A percentile compares a stretch with the other conserved stretches of the same genome.
Evolutionary conservation across 2,113 vertebrate genomes (phyloP).

Genomic region (Narcine bancroftii): DNA sequence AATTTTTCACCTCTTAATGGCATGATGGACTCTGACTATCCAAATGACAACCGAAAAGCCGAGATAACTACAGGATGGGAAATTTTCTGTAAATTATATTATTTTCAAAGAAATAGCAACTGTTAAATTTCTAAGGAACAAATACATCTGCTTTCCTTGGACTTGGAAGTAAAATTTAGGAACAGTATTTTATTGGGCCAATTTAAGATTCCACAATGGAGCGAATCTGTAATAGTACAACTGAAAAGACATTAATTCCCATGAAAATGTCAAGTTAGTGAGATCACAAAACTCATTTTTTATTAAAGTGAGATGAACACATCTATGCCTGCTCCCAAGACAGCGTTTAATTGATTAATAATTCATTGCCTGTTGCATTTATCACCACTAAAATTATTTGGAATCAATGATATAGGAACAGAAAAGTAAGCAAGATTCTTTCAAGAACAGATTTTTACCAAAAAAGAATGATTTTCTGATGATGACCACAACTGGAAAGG

Average conservation of each 20-base stretch:
- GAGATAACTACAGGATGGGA: not conserved
- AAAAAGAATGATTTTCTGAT: not conserved
- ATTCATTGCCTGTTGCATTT: not conserved
- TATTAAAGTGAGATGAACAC: not conserved
- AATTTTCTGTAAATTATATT: not conserved
- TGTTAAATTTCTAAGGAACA: not conserved
- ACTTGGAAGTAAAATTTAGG: conserved; percentile 5
- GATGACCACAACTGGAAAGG: not conserved
- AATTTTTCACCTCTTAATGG: conserved; percentile 22
- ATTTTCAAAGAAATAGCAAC: conserved; percentile 8
- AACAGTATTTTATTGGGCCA: not conserved
- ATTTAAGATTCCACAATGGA: not conserved
- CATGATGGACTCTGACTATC: conserved; percentile 3
- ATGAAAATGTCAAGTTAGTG: not conserved
- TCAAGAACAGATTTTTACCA: not conserved
- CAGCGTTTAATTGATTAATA: not conserved
- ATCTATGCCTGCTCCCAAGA: not conserved
- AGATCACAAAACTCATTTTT: not conserved
- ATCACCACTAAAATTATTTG: not conserved
- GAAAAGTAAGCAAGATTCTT: not conserved
- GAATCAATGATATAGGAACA: not conserved
- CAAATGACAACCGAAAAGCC: not conserved
- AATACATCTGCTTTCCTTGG: not conserved
- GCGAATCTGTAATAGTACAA: conserved; percentile 4
- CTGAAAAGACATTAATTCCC: not conserved